Evolutionary conservation across 2,797 vertebrate species (phyloP).

Genomic region (Phylloscopus collybita): DNA sequence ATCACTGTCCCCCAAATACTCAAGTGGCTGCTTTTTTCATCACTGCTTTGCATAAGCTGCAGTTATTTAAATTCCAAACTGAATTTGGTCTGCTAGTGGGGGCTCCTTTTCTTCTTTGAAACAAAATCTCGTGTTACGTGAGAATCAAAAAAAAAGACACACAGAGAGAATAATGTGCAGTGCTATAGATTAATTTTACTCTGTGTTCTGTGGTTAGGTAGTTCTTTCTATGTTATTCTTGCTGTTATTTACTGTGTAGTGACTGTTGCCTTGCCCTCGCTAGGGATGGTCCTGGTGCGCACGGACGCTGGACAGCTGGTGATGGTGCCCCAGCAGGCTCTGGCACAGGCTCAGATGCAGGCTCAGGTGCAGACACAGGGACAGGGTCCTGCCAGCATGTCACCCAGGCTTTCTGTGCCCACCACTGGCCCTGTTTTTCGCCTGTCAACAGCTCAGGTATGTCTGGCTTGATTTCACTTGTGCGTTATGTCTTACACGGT

Average conservation of each 20-base stretch:
- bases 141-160: neutral
- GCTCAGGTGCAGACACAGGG: conserved; percentile 75
- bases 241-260: accelerated
- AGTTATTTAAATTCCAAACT: neutral
- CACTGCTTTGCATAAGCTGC: neutral
- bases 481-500: accelerated
- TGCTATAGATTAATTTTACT: accelerated
- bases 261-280: neutral
- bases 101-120: neutral
- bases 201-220: neutral
- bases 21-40: neutral
- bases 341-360: conserved; percentile 80
- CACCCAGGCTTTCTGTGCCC: conserved; percentile 83
- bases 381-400: conserved; percentile 78
- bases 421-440: conserved; percentile 83
- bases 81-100: neutral
- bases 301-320: conserved; percentile 88
- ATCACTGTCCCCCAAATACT: neutral
- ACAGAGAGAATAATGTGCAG: accelerated
- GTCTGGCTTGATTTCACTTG: neutral
- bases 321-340: conserved; percentile 89
- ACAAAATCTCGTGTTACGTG: accelerated
- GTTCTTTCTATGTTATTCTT: accelerated
- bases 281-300: conserved; percentile 89
- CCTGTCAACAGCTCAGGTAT: conserved; percentile 85